These are phyloP conservation scores for Apodemia zela DNA, from an alignment of 2,888 invertebrate species.

Conservation along the genomic window DNA sequence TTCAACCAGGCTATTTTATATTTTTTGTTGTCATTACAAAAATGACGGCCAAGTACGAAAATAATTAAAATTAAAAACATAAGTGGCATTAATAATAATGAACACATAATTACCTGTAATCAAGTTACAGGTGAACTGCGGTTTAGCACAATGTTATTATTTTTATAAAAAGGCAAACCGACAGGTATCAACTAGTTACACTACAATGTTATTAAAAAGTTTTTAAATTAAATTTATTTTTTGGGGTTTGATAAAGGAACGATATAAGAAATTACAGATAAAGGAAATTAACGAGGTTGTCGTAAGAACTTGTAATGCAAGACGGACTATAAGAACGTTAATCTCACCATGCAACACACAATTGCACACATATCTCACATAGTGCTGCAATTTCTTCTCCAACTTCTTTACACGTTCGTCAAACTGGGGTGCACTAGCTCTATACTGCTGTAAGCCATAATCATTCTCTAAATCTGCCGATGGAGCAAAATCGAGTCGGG, in stretches of 20 bases:
- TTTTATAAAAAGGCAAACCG: too few relatives aligned
- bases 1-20: too few relatives aligned
- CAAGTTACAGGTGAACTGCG: too few relatives aligned
- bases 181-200: too few relatives aligned
- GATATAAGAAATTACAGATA: neutral
- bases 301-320: neutral
- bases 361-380: conserved; percentile 59
- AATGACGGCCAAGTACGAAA: too few relatives aligned
- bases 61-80: too few relatives aligned
- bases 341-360: conserved; percentile 58
- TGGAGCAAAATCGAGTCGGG: conserved; percentile 78
- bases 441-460: conserved; percentile 89
- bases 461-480: conserved; percentile 89
- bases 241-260: neutral
- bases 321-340: conserved; percentile 25
- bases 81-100: too few relatives aligned
- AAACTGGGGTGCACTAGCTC: conserved; percentile 91
- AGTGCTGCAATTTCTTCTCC: conserved; percentile 74
- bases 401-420: conserved; percentile 91
- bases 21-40: too few relatives aligned
- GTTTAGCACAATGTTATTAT: too few relatives aligned
- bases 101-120: too few relatives aligned
- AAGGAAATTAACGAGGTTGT: neutral
- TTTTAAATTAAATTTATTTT: neutral
- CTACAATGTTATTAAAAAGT: neutral